Evolutionary conservation across 1,140 invertebrate species (phyloP).

Genomic region (Drosophila nigromelanica): DNA sequence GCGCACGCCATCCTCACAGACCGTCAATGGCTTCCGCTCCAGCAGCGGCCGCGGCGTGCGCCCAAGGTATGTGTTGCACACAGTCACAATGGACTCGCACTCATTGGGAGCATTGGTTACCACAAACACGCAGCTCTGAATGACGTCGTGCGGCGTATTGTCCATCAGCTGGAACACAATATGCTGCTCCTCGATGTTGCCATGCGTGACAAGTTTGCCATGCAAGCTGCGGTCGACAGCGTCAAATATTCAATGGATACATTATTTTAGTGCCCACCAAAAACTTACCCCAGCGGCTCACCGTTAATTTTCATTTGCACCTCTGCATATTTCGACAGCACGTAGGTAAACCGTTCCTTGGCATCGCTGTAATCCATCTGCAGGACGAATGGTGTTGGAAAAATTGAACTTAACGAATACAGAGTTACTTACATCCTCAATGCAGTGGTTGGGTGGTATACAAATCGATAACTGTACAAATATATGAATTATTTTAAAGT

Average conservation of each 20-base stretch:
- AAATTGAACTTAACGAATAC: not conserved
- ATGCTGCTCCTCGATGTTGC: constrained; percentile 60
- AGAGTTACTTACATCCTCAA: constrained; percentile 62
- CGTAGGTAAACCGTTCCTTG: constrained; percentile 59
- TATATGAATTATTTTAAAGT: not conserved
- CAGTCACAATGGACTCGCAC: constrained; percentile 69
- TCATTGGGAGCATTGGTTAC: constrained; percentile 42
- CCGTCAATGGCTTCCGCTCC: constrained; percentile 53
- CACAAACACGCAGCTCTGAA: constrained; percentile 77
- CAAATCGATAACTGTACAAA: constrained; percentile 48
- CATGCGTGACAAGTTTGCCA: constrained; percentile 65
- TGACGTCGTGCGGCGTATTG: constrained; percentile 70
- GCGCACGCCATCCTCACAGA: constrained; percentile 62
- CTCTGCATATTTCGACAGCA: constrained; percentile 66
- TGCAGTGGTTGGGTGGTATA: constrained; percentile 58
- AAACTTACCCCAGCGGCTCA: constrained; percentile 64
- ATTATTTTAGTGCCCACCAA: not conserved
- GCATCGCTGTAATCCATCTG: constrained; percentile 61
- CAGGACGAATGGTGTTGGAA: not conserved
- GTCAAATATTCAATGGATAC: constrained; percentile 18
- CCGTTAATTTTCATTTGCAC: constrained; percentile 71
- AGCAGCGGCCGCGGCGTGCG: constrained; percentile 73
- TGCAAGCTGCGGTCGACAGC: constrained; percentile 56
- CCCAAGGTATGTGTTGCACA: constrained; percentile 64
- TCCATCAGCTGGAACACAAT: constrained; percentile 78